Evolutionary conservation across 2,797 vertebrate species (phyloP).

Genomic region (Prunella strophiata): DNA sequence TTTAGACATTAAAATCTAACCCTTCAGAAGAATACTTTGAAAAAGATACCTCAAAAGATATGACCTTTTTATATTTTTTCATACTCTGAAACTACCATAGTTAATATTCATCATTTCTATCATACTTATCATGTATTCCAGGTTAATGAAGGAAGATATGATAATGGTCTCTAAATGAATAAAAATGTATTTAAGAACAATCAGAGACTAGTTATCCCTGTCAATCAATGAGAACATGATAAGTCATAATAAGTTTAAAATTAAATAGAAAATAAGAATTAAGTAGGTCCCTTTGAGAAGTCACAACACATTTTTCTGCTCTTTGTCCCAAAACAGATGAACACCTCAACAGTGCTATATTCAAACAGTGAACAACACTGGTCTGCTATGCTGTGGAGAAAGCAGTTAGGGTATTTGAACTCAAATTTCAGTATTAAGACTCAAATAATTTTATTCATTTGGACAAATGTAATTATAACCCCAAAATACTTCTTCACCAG

Average conservation of each 20-base stretch:
- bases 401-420: not conserved
- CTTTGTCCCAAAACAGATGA: not conserved
- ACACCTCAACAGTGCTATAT: not conserved
- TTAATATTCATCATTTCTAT: not conserved
- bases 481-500: not conserved
- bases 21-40: not conserved
- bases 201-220: not conserved
- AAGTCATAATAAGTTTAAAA: not conserved
- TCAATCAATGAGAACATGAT: not conserved
- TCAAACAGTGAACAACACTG: not conserved
- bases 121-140: not conserved
- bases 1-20: not conserved
- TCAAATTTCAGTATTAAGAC: not conserved
- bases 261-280: not conserved
- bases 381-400: not conserved
- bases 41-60: not conserved
- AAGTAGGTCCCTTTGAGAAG: not conserved
- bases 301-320: not conserved
- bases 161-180: not conserved
- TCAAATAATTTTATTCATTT: not conserved
- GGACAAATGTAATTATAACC: not conserved
- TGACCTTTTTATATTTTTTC: not conserved
- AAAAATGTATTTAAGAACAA: constrained; percentile 11
- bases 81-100: not conserved
- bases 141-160: not conserved